A percentile compares a stretch with the other conserved stretches of the same genome.
Evolutionary conservation across 2,113 vertebrate genomes (phyloP).

Genomic region (Plectropomus leopardus): DNA sequence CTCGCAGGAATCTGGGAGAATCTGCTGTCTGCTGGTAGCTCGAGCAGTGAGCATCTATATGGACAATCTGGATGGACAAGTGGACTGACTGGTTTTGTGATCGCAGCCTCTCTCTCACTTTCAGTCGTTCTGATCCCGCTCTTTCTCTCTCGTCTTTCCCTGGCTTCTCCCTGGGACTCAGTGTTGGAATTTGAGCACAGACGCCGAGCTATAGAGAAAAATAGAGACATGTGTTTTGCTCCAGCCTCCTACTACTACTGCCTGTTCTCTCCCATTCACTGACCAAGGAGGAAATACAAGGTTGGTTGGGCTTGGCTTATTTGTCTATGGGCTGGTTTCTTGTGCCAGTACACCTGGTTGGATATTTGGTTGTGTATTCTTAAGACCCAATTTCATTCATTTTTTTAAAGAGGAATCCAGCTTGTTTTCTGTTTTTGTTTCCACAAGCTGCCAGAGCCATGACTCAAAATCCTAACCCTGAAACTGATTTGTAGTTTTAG

Average conservation of each 20-base stretch:
- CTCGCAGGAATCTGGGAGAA: conserved; percentile 48
- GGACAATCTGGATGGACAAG: conserved; percentile 42
- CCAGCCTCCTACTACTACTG: conserved; percentile 57
- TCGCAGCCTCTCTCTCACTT: conserved; percentile 19
- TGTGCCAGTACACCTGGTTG: conserved; percentile 3
- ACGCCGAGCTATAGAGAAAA: conserved; percentile 31
- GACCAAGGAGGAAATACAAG: conserved; percentile 69
- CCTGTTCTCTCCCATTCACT: conserved; percentile 64
- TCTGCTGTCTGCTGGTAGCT: conserved; percentile 33
- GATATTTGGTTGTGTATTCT: not conserved
- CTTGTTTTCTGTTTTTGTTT: conserved; percentile 2
- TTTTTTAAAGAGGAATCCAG: not conserved
- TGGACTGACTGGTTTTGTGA: conserved; percentile 58
- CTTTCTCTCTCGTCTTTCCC: conserved; percentile 12
- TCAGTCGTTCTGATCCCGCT: conserved; percentile 4
- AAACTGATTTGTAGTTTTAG: conserved; percentile 49
- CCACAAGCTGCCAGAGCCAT: conserved; percentile 5
- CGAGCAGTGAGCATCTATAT: conserved; percentile 34
- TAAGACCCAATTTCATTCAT: conserved; percentile 4
- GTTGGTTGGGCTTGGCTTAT: conserved; percentile 65
- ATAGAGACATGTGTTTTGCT: conserved; percentile 76
- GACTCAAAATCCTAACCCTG: conserved; percentile 19
- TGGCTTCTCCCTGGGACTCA: conserved; percentile 39
- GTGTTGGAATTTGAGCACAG: conserved; percentile 53
- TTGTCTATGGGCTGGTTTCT: conserved; percentile 23